Evolutionary conservation across 2,888 invertebrate species (phyloP), one percentile per base, ranked within the genome.

Genomic region (Limnephilus marmoratus): DNA sequence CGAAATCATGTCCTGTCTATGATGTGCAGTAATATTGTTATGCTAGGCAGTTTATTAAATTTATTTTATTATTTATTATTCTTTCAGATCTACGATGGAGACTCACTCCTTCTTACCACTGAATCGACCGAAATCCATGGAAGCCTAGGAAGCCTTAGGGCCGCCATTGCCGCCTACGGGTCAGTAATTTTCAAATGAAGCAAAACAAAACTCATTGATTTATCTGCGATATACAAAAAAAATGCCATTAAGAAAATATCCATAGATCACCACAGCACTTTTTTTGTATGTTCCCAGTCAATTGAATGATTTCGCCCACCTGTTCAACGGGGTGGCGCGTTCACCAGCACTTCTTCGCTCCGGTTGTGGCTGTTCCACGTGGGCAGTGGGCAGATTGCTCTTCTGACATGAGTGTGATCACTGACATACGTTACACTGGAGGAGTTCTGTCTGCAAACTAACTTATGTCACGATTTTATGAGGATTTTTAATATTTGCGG

Each of bases 191-290:
- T 68, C 5, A 18, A 68, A 68, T 18, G 4, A 18, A 9, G 68
- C 24, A 9, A n/a, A 68, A 68, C 12, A 9, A 68, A 24, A 68
- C 53, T 68, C 24, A 68, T 24, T 68, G 68, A 68, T 68, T 68
- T 68, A 68, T 68, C 68, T 68, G 68, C 24, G 68, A 68, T 68
- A 24, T 9, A 68, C 24, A 13, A 68, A 68, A 68, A 68, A 68
- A 68, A 68, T 68, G n/a, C 68, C 68, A 68, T 68, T 68, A 68
- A 24, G 68, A 68, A 68, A 68, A n/a, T 9, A 68, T 24, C 68
- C 68, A 68, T 68, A 68, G 68, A 68, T 68, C 68, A 68, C 68
- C 68, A 68, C 68, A 68, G 68, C 68, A 68, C 68, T 68, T 68
- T 68, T 37, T 68, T 68, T n/a, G 68, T 68, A 68, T 68, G 68